phyloP scores from a whole-genome alignment of 2,888 invertebrate genomes.

The Sinotaia quadrata region DNA sequence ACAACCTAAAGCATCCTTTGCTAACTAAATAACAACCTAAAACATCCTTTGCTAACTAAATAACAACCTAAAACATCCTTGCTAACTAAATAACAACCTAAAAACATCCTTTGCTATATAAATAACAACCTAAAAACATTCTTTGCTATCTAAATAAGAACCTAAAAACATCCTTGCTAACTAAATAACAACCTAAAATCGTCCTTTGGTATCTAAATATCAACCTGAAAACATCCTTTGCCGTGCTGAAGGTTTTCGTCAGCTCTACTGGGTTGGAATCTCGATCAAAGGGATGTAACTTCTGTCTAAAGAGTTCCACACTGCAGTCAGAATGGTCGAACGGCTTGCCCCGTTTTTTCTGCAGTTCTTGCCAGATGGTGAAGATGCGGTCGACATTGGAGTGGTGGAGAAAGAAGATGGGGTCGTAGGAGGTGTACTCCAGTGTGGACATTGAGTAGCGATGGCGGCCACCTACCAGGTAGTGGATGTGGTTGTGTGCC shows the following conservation, averaged over 20 bases:
- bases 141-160: too few relatives aligned
- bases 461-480: constrained; percentile 33
- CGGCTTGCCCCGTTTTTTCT: constrained; percentile 30
- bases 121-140: too few relatives aligned
- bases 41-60: too few relatives aligned
- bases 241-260: constrained; percentile 25
- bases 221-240: constrained; percentile 19
- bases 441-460: constrained; percentile 38
- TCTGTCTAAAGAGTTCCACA: constrained; percentile 21
- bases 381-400: constrained; percentile 39
- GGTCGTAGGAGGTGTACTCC: constrained; percentile 41
- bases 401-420: constrained; percentile 42
- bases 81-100: too few relatives aligned
- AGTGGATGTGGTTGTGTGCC: constrained; percentile 36
- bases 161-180: too few relatives aligned
- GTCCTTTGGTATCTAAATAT: too few relatives aligned
- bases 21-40: too few relatives aligned
- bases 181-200: too few relatives aligned
- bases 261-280: constrained; percentile 37
- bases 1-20: too few relatives aligned
- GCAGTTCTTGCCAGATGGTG: constrained; percentile 40
- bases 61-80: too few relatives aligned
- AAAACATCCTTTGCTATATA: too few relatives aligned
- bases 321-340: constrained; percentile 27
- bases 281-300: constrained; percentile 35